Evolutionary conservation across 2,888 invertebrate species (phyloP).

Genomic region (Ophion ventricosus): DNA sequence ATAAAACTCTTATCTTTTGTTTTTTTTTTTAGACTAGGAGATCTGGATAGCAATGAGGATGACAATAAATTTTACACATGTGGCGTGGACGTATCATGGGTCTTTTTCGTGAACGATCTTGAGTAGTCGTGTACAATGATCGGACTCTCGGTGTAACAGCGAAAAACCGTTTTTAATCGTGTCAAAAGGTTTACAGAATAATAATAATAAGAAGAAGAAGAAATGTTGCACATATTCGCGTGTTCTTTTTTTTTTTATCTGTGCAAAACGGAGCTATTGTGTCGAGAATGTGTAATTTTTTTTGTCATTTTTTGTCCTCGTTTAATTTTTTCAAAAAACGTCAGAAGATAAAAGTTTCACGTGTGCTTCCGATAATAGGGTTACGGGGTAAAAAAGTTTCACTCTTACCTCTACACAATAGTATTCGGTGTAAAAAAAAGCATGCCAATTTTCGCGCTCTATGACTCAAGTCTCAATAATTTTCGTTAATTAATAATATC

Average conservation of each 20-base stretch:
- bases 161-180: constrained; percentile 53
- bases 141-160: constrained; percentile 37
- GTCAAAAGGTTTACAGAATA: constrained; percentile 49
- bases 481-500: too few relatives aligned
- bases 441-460: background rate
- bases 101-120: constrained; percentile 47
- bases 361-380: constrained; percentile 36
- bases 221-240: constrained; percentile 43
- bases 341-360: constrained; percentile 54
- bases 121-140: constrained; percentile 58
- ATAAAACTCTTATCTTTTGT: constrained; percentile 63
- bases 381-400: background rate
- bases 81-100: constrained; percentile 20
- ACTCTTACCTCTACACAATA: background rate
- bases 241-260: background rate
- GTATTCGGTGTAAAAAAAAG: background rate
- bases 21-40: constrained; percentile 62
- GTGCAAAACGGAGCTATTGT: constrained; percentile 1
- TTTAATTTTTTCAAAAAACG: constrained; percentile 29
- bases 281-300: constrained; percentile 16
- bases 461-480: too few relatives aligned
- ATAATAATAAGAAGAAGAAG: background rate
- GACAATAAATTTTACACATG: constrained; percentile 49
- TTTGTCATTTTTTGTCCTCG: background rate
- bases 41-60: constrained; percentile 54